Evolutionary conservation across 2,797 vertebrate genomes (phyloP), one percentile per base, ranked within the genome.

Genomic region (Aplochiton taeniatus): DNA sequence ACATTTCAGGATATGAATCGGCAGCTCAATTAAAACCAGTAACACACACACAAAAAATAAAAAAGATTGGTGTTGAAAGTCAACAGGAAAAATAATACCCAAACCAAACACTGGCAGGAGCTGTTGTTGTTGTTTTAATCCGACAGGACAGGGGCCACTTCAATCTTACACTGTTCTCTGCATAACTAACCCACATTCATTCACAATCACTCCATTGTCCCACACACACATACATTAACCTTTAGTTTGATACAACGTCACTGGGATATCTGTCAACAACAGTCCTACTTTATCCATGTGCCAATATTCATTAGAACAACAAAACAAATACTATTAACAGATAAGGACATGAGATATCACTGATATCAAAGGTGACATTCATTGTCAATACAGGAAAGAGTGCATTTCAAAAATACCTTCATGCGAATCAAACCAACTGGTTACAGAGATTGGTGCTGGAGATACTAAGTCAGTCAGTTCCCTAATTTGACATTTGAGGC

Each of bases 1-100:
- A 31, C 31, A 31, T 2, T 6, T 6, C 6, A 3, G 2, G 3
- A 31, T 31, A 31, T 31, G 31, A 31, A 31, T 31, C 31, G 6
- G 31, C 31, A 31, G 31, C 31, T 31, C 2, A 31, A 31, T 31
- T 2, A 31, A 31, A 3, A 31, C 31, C 31, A 31, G 31, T 31
- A 31, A 2, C 31, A 31, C 31, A 31, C 31, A 31, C 2, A 31
- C 61, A 49, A 47, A 55, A 59, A 16, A 67, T 6, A 31, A 68
- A 49, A 47, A 55, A 59, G 13, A 67, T 6, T 54, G 17, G 11
- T 41, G 50, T 54, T 20, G 44, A 47, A 53, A 65, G 44, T 61
- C 68, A 70, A 78, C 73, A 80, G 81, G 73, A 64, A 84, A 61
- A 52, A 69, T 17, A 66, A 11, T 31, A 50, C 13, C 54, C 53